Base-by-base conservation (phyloP, 2,888 invertebrate genomes). In the Colletes collaris region DNA sequence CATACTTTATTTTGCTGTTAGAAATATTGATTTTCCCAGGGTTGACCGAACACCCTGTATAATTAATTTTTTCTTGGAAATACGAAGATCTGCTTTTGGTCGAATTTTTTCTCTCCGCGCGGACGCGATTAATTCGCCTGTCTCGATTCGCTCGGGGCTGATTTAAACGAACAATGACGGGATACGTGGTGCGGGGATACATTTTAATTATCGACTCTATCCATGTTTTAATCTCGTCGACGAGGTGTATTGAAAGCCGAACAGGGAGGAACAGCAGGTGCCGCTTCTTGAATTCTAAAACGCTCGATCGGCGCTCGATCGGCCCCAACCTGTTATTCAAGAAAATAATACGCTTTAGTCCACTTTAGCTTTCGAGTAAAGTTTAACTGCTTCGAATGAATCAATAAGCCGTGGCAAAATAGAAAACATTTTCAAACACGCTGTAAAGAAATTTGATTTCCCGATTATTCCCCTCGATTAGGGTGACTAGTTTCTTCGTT, bases 151-250 rank as follows among this genome's bases (percentile, higher is more conserved):
- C 68, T 55, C 64, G 58, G 35, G 77, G 77, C 56, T 53, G 78
- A 65, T 65, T 77, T 76, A 69, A 78, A 69, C 69, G 64, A 78
- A 50, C 60, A 62, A 50, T 40, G 69, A 75, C 52, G 16, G 60
- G 58, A 37, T 40, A 40, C 40, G 49, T 52, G 62, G 70, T 60
- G 35, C 55, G 13, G 27, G 65, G 53, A 70, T 77, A 79, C 70
- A 55, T 76, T 77, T 79, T 79, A 79, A 79, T 79, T 70, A 77
- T 70, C 78, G 65, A n/a, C 40, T 60, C 65, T 56, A 76, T 69
- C 68, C 66, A 50, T 53, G 56, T 49, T 65, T 37, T 52, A 55
- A 65, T 69, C 76, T 60, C 27, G 64, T 16, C 53, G 46, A 46
- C 44, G 11, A 53, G 53, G 58, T 53, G 58, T 53, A 78, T 50